Evolutionary conservation across 2,113 vertebrate genomes (phyloP), one percentile per base, ranked within the genome.

Genomic region (Atractosteus spatula): DNA sequence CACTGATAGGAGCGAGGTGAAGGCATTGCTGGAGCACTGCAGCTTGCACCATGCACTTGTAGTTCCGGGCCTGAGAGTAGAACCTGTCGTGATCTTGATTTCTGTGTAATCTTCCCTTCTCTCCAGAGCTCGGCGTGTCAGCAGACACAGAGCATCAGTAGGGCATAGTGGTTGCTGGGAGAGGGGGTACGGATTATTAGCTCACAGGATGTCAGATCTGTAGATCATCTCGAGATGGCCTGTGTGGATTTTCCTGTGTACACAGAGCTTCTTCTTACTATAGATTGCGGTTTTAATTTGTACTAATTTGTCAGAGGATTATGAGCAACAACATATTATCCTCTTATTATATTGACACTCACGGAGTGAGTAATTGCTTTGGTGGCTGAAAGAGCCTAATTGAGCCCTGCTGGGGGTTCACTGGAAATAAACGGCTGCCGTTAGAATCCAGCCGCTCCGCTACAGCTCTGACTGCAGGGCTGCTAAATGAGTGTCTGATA

Each of bases 261-360:
- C 79, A 85, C 78, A 80, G 79, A 68, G 14, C 29, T 4, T 42
- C 16, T 7, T 55, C 69, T 55, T 55, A 54, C n/a, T 42, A 78
- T 78, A 75, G 73, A 77, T 71, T 59, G 29, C 54, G 16, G 29
- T 56, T 69, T 74, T 88, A 83, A 89, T 89, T 83, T 83, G 77
- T 83, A 79, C 76, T 89, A 88, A 91, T 89, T 89, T 83, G 81
- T 85, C 86, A 89, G 80, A 91, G 91, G 90, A 92, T 89, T 89
- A 82, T 85, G 87, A 88, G 82, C 77, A 89, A 88, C 81, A 86
- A 82, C 80, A 71, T 76, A 83, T 84, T 89, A 84, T 86, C 84
- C 89, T 83, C 87, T 93, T 89, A 94, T 90, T 88, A 82, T 83
- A 89, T 89, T 91, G 91, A 89, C 86, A 88, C 85, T 91, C 86